Evolutionary conservation across 2,797 vertebrate genomes (phyloP), one percentile per base, ranked within the genome.

Genomic region (Toxotes lorentzi): DNA sequence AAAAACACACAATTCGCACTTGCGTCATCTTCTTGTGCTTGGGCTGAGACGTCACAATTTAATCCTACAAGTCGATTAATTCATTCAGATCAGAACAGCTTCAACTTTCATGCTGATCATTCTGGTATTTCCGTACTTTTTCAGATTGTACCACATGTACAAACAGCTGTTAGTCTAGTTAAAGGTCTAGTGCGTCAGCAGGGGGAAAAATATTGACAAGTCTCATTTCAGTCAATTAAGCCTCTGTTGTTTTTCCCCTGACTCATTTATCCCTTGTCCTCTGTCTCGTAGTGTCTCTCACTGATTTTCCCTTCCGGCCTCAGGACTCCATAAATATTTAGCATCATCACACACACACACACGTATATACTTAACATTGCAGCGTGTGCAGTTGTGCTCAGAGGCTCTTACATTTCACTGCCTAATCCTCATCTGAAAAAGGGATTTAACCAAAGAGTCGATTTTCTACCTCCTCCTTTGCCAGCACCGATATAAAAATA

Each of bases 371-470:
- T 57, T 54, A 30, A 59, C 40, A 50, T 19, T 56, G 61, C 57
- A 57, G 61, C 67, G 24, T 14, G 11, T 73, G 67, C 70, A 23
- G 47, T 50, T 58, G 73, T 70, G 58, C 69, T 47, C 67, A 7
- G 43, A 16, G 47, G 56, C 81, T 50, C 70, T 74, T 75, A 16
- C 66, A 78, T 77, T 76, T 73, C 76, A 23, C 64, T 17, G 76
- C 61, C 85, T 93, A 89, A 93, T 91, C 87, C 89, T 73, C 74
- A 51, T 87, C 73, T 86, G 56, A 84, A 88, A 88, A 76, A 70
- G 73, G 85, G 78, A 80, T 91, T 91, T 83, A 84, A 78, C 78
- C 85, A 69, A 76, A 81, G 67, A 76, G 77, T 47, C 27, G 71
- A 76, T 88, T 88, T 85, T 84, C 86, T 63, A 77, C 86, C 82